These are phyloP conservation scores for Euthynnus affinis DNA, from an alignment of 2,797 vertebrate species.

Conservation along the genomic window DNA sequence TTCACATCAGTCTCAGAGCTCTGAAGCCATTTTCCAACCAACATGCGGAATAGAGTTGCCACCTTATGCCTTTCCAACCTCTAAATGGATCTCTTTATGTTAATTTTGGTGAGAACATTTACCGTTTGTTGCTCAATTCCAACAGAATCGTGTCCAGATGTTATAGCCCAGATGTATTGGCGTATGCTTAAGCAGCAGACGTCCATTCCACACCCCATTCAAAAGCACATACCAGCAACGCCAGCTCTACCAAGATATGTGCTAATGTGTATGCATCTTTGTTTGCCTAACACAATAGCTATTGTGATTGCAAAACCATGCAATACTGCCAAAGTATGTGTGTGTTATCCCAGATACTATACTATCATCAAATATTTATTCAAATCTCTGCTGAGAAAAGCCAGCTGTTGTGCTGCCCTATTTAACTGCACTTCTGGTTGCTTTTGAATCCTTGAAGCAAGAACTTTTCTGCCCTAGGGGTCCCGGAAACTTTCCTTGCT, in stretches of 20 bases:
- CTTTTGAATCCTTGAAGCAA: constrained; percentile 60
- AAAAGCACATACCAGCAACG: constrained; percentile 31
- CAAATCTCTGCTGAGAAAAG: constrained; percentile 53
- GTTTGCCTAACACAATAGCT: constrained; percentile 59
- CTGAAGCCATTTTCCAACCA: constrained; percentile 23
- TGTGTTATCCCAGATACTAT: constrained; percentile 62
- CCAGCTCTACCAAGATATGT: constrained; percentile 43
- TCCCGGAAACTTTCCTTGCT: constrained; percentile 42
- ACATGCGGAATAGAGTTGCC: constrained; percentile 19
- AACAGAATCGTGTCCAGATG: constrained; percentile 72
- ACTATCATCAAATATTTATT: constrained; percentile 68
- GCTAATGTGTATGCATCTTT: constrained; percentile 50
- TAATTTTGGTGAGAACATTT: constrained; percentile 70
- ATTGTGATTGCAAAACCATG: constrained; percentile 54
- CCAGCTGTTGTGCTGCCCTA: constrained; percentile 71
- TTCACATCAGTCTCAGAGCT: constrained; percentile 9
- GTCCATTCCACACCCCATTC: constrained; percentile 11
- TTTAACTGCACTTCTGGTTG: constrained; percentile 58
- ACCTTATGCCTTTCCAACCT: constrained; percentile 42
- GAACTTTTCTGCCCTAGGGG: constrained; percentile 47
- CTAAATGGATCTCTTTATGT: constrained; percentile 69
- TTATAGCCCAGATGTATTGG: constrained; percentile 71
- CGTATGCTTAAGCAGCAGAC: constrained; percentile 53
- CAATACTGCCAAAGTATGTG: constrained; percentile 44
- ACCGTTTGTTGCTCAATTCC: constrained; percentile 62